These are phyloP conservation scores for Oreochromis grahami DNA, from an alignment of 2,797 vertebrate species.

Conservation along the genomic window DNA sequence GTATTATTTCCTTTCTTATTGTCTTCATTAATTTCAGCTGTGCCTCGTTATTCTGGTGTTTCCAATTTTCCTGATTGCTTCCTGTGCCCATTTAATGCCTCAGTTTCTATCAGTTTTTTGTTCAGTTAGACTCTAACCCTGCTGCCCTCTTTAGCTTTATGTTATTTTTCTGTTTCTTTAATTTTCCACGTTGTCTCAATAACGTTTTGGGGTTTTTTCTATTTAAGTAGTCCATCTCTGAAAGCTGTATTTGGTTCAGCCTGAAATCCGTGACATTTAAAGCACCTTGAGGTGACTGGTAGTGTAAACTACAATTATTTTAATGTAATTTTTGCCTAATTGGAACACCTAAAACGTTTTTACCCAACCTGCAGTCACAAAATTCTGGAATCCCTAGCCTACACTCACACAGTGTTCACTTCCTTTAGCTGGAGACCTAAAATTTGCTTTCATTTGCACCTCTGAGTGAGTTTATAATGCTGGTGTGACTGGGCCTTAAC, in stretches of 20 bases:
- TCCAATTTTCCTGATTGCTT: background rate
- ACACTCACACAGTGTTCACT: background rate
- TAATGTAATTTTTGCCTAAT: fast-evolving
- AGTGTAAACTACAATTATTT: background rate
- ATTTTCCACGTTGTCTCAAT: fast-evolving
- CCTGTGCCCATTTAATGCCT: background rate
- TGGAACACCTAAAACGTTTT: background rate
- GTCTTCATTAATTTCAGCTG: background rate
- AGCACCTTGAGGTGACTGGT: background rate
- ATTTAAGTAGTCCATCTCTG: background rate
- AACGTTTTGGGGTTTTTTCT: fast-evolving
- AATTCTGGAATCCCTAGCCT: background rate
- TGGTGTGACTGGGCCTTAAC: fast-evolving
- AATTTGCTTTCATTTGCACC: background rate
- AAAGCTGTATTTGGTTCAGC: fast-evolving
- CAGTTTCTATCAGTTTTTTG: background rate
- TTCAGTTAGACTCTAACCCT: background rate
- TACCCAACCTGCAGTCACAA: background rate
- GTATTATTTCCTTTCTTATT: background rate
- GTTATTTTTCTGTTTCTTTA: fast-evolving
- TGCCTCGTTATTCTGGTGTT: background rate
- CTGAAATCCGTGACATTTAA: background rate
- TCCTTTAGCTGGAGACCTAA: background rate
- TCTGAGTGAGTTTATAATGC: background rate
- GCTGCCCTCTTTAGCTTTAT: background rate